Evolutionary conservation across 2,888 invertebrate genomes (phyloP).

Genomic region (Drosophila leonis): DNA sequence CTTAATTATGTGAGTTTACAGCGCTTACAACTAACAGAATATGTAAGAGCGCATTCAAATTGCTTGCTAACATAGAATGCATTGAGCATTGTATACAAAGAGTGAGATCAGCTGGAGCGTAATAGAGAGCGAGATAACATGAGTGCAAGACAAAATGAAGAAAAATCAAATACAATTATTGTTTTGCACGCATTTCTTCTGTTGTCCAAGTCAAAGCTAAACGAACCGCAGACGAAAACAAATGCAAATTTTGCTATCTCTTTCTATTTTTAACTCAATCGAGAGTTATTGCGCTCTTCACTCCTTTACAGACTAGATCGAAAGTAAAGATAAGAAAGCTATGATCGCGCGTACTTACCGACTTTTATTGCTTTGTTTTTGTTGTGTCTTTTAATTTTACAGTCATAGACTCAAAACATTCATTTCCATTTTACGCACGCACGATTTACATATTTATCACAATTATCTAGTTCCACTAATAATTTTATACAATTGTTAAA

Average conservation of each 20-base stretch:
- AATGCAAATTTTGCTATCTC: background rate
- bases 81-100: background rate
- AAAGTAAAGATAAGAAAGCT: background rate
- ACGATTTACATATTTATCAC: background rate
- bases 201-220: background rate
- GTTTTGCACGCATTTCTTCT: background rate
- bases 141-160: background rate
- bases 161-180: background rate
- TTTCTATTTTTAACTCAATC: background rate
- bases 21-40: constrained; percentile 7
- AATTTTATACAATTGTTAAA: background rate
- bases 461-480: background rate
- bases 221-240: background rate
- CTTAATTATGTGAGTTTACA: background rate
- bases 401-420: background rate
- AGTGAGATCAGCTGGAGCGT: background rate
- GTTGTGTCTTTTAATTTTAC: background rate
- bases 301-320: background rate
- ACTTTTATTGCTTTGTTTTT: background rate
- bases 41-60: background rate
- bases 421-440: background rate
- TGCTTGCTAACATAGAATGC: background rate
- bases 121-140: background rate
- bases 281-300: background rate
- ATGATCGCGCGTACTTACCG: background rate